Base-by-base conservation (phyloP, 2,113 vertebrate species). In the Sus scrofa region DNA sequence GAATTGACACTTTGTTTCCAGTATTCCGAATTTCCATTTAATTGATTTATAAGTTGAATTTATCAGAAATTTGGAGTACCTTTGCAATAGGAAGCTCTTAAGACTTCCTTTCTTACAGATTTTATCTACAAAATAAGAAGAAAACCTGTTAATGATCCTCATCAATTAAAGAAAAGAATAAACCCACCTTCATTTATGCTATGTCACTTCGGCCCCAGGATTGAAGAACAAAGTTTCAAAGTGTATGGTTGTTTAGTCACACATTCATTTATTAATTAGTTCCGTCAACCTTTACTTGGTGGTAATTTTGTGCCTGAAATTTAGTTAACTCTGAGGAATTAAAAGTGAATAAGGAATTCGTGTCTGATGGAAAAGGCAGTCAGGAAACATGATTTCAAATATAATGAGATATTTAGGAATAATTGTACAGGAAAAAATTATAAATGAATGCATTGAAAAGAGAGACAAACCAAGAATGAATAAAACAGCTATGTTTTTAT, bases 351-450 rank as follows among this genome's bases (percentile, higher is more conserved):
- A 79, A 78, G 56, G 52, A 91, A 63, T 86, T 90, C 58, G 27
- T 88, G 37, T 96, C 92, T 63, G 82, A 27, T 95, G 86, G 84
- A 83, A 87, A 97, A 94, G 79, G 89, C 77, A 96, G 91, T 93
- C 52, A 91, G 96, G 89, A 98, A 95, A 68, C 83, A 86, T 89
- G 86, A 97, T 91, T 91, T 94, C 22, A 67, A 96, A 93, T 74
- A 52, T 93, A 93, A 92, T 91, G 89, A 95, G 84, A 95, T 93
- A 95, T 84, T 97, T 96, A 89, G 79, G 65, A 92, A 89, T 89
- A 39, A 78, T 85, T 67, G 19, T 74, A 62, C 74, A 93, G 44
- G 37, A 75, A 63, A 90, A 91, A 86, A 89, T 14, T 37, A 65
- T 74, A 86, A 96, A 77, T 22, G 27, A 89, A 84, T 39, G 7